Base-by-base conservation (phyloP, 2,797 vertebrate genomes). In the Lacerta bilineata region DNA sequence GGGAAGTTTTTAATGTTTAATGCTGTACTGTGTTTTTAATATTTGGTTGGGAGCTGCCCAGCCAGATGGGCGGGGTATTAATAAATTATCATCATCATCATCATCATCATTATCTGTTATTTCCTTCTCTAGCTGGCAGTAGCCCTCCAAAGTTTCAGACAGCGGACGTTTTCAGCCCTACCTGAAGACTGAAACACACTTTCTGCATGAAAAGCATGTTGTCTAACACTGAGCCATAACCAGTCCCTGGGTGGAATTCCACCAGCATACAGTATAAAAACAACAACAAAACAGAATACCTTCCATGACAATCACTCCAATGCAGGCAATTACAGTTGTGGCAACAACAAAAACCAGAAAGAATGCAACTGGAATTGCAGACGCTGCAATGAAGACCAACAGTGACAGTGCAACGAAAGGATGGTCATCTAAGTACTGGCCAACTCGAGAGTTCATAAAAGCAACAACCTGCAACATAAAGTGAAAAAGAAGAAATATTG, bases 271-370 rank as follows among this genome's bases (percentile, higher is more conserved):
- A 13, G 3, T n/a, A 27, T 5, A 33, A 13, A 17, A 79, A 29
- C 36, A 75, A 75, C 74, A 36, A 41, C 8, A 29, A n/a, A 66
- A 74, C 39, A 55, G 25, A 80, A 75, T 97, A 98, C 98, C 97
- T 98, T 98, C 97, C 92, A 98, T 86, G 87, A 98, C 89, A 72
- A 98, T 89, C 90, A 97, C 95, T 50, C 97, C 96, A 0, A 97
- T 75, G 20, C 97, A 95, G 71, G 97, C 96, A 79, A 95, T 93
- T 68, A 97, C 18, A 20, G 96, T 95, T 69, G 97, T 97, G 8
- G 96, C 84, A 66, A 96, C 90, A 55, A 97, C 94, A 29, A 98
- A 95, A 75, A 95, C 83, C 88, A 98, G 89, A 94, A 98, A 98
- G 90, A 97, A 91, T 0, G 95, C 95, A 64, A 97, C 29, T 0